A percentile compares a stretch with the other conserved stretches of the same genome.
phyloP scores from a whole-genome alignment of 1,140 invertebrate genomes.

The Pararge aegeria region DNA sequence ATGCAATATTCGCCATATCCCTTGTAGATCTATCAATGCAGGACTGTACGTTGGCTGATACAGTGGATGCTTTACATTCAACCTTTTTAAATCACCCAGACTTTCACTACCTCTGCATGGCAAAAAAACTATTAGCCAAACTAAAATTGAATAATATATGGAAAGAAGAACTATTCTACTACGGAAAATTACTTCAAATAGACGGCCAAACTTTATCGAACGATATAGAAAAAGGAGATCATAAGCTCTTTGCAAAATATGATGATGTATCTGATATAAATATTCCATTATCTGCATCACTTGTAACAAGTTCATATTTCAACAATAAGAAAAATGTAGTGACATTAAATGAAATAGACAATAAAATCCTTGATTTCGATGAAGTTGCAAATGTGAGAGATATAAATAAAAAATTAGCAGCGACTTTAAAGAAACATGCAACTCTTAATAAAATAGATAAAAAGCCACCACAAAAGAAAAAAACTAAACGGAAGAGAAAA shows the following conservation, averaged over 20 bases:
- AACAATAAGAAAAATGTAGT: conserved; percentile 38
- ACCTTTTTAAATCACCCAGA: conserved; percentile 68
- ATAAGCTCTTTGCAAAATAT: conserved; percentile 54
- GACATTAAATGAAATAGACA: conserved; percentile 25
- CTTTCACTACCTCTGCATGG: conserved; percentile 64
- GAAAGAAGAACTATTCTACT: conserved; percentile 66
- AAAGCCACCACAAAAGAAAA: conserved; percentile 47
- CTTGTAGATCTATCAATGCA: conserved; percentile 76
- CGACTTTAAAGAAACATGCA: conserved; percentile 69
- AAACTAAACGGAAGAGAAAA: conserved; percentile 56
- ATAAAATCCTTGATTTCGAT: conserved; percentile 21
- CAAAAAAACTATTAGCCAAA: conserved; percentile 58
- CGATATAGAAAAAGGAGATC: conserved; percentile 46
- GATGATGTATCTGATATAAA: conserved; percentile 57
- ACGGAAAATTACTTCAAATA: conserved; percentile 64
- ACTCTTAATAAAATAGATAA: conserved; percentile 55
- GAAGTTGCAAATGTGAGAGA: conserved; percentile 30
- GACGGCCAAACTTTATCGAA: conserved; percentile 63
- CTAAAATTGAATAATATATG: conserved; percentile 65
- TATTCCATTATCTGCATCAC: conserved; percentile 48
- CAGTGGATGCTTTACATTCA: conserved; percentile 69
- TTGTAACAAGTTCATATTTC: conserved; percentile 71
- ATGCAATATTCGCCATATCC: conserved; percentile 70
- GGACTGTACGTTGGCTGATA: conserved; percentile 67
- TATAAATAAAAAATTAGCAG: conserved; percentile 55